Percentiles rank a stretch among this genome's conserved stretches.
Conservation (phyloP, 2,797 vertebrate species). For the Spondyliosoma cantharus region DNA sequence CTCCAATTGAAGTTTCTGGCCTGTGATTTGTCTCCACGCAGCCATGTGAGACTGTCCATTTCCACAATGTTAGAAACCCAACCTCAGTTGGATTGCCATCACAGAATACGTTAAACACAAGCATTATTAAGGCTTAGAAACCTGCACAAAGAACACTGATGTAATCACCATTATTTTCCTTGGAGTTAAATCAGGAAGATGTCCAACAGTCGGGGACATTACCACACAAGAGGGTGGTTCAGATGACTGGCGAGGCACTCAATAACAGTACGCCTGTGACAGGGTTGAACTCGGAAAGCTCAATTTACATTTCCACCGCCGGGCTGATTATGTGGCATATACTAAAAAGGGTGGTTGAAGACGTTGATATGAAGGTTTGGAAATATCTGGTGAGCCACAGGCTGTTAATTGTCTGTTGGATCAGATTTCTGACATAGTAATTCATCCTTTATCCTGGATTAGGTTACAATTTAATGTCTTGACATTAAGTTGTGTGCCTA, state of each 20-base stretch:
- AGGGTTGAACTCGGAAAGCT: slow-evolving; percentile 59
- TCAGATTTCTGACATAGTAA: slow-evolving; percentile 39
- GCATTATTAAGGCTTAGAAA: slow-evolving; percentile 88
- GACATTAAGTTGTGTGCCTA: slow-evolving; percentile 2
- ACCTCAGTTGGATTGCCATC: slow-evolving; percentile 72
- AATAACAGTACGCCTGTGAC: slow-evolving; percentile 57
- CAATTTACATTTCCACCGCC: slow-evolving; percentile 65
- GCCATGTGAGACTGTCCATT: slow-evolving; percentile 73
- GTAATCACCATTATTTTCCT: slow-evolving; percentile 91
- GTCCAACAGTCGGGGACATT: slow-evolving; percentile 86
- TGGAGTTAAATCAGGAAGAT: slow-evolving; percentile 87
- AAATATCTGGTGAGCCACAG: slow-evolving; percentile 46
- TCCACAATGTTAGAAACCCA: slow-evolving; percentile 72
- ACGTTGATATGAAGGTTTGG: slow-evolving; percentile 51
- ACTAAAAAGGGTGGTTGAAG: slow-evolving; percentile 39
- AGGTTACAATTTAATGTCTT: slow-evolving; percentile 36
- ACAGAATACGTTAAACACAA: slow-evolving; percentile 88
- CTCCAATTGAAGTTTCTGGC: slow-evolving; percentile 74
- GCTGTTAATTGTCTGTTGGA: slow-evolving; percentile 48
- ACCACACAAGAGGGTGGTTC: slow-evolving; percentile 84
- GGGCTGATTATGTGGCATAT: slow-evolving; percentile 63
- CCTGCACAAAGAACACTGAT: slow-evolving; percentile 89
- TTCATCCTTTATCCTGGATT: slow-evolving; percentile 42
- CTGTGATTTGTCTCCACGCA: slow-evolving; percentile 74
- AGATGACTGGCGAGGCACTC: slow-evolving; percentile 77